Evolutionary conservation across 2,797 vertebrate genomes (phyloP).

Genomic region (Heterohyrax brucei): DNA sequence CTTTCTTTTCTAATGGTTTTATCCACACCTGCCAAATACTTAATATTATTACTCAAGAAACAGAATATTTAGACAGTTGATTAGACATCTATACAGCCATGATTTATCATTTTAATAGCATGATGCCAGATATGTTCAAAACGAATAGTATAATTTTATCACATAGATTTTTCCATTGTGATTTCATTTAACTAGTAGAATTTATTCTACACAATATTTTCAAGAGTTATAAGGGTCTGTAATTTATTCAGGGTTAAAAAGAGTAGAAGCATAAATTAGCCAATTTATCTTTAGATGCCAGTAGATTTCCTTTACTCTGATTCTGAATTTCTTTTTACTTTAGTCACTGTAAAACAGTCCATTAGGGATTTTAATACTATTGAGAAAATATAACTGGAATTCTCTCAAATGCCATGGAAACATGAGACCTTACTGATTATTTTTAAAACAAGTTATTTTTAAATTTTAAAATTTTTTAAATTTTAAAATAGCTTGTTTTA

Average conservation of each 20-base stretch:
- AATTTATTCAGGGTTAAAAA: neutral
- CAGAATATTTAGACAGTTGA: neutral
- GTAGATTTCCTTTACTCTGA: neutral
- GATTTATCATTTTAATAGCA: neutral
- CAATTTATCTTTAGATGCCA: neutral
- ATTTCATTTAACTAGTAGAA: neutral
- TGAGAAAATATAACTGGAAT: neutral
- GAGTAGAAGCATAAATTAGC: neutral
- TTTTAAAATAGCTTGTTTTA: too few species aligned
- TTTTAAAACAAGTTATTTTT: neutral
- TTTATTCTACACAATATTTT: conserved; percentile 16
- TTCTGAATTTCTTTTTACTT: neutral
- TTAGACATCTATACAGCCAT: neutral
- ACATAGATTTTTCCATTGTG: neutral
- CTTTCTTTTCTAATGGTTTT: neutral
- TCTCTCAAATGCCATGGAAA: neutral
- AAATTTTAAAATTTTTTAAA: too few species aligned
- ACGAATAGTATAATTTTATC: neutral
- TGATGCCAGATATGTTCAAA: neutral
- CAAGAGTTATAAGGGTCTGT: neutral
- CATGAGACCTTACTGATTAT: neutral
- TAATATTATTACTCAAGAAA: neutral
- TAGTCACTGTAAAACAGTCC: neutral
- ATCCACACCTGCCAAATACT: neutral
- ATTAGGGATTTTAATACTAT: neutral